Conservation (phyloP, 2,888 invertebrate genomes). For the Cordilura impudica region DNA sequence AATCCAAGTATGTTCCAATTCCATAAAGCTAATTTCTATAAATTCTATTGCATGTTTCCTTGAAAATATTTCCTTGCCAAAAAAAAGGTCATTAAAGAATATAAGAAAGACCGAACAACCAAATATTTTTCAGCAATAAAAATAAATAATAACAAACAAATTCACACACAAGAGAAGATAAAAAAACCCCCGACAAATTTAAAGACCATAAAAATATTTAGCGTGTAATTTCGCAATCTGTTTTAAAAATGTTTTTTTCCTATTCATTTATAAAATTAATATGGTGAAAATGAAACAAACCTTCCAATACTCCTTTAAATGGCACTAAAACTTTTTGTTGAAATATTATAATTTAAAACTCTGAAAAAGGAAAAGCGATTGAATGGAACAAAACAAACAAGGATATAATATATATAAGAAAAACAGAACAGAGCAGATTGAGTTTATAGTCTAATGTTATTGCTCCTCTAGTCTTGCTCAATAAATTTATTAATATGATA, state of each 20-base stretch:
- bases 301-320: background rate
- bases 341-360: background rate
- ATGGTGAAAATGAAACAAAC: too few relatives aligned
- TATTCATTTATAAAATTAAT: background rate
- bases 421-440: background rate
- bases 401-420: background rate
- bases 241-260: background rate
- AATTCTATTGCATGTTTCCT: too few relatives aligned
- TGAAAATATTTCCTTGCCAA: too few relatives aligned
- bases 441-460: background rate
- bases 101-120: too few relatives aligned
- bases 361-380: background rate
- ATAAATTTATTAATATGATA: background rate
- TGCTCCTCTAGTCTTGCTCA: background rate
- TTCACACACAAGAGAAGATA: background rate
- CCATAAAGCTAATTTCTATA: too few relatives aligned
- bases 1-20: too few relatives aligned
- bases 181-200: slow-evolving; percentile 7
- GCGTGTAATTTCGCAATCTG: slow-evolving; percentile 44
- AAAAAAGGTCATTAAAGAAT: too few relatives aligned
- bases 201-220: slow-evolving; percentile 45
- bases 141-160: background rate
- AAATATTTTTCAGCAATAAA: background rate
- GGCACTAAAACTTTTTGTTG: background rate
- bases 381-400: background rate